Evolutionary conservation across 2,797 vertebrate species (phyloP).

Genomic region (Tapirus indicus): DNA sequence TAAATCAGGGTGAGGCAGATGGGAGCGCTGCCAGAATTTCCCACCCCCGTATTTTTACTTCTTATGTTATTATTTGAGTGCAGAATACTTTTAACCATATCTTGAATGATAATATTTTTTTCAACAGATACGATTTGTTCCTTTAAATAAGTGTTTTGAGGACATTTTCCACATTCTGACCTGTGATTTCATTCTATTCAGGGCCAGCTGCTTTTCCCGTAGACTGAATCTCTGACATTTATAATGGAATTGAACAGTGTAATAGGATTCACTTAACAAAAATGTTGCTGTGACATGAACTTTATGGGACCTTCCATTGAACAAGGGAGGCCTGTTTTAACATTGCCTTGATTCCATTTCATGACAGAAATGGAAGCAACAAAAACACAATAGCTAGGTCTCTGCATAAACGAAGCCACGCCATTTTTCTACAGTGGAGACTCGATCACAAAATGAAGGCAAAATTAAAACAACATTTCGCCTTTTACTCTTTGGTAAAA

Average conservation of each 20-base stretch:
- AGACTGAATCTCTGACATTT: conserved; percentile 61
- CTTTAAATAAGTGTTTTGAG: conserved; percentile 47
- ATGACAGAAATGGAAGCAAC: conserved; percentile 26
- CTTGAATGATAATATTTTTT: conserved; percentile 53
- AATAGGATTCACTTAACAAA: conserved; percentile 74
- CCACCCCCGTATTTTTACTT: background rate
- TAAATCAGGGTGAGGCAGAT: background rate
- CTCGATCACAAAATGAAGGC: conserved; percentile 16
- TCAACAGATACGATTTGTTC: conserved; percentile 10
- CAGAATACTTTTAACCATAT: background rate
- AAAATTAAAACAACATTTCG: conserved; percentile 65
- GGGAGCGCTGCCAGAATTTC: background rate
- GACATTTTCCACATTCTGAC: conserved; percentile 48
- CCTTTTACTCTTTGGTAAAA: conserved; percentile 54
- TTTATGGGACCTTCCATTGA: conserved; percentile 40
- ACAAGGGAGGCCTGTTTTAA: conserved; percentile 1
- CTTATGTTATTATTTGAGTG: background rate
- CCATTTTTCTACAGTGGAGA: background rate
- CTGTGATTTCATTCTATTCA: conserved; percentile 47
- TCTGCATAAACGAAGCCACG: background rate
- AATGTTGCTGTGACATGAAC: conserved; percentile 49
- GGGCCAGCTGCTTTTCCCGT: conserved; percentile 40
- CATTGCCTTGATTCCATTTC: conserved; percentile 45
- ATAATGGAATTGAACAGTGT: conserved; percentile 58
- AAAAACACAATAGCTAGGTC: background rate